Conservation (phyloP, 1,140 invertebrate genomes). For the Teleogryllus occipitalis region DNA sequence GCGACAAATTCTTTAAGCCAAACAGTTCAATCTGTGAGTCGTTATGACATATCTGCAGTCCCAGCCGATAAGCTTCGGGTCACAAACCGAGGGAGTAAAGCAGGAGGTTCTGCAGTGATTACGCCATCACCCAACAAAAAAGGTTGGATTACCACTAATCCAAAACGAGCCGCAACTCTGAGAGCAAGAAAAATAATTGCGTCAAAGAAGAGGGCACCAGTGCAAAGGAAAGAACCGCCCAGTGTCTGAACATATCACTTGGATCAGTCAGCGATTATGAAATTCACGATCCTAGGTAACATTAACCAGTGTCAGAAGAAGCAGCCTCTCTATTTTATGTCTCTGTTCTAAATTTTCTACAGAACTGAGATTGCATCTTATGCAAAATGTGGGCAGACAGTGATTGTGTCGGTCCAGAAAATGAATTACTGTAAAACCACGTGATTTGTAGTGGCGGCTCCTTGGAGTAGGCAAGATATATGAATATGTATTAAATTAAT, state of each 20-base stretch:
- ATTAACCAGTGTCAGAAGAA: background rate
- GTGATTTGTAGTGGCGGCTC: too few relatives aligned
- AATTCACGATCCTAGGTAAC: background rate
- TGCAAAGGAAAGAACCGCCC: background rate
- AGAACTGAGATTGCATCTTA: background rate
- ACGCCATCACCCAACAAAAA: slow-evolving; percentile 26
- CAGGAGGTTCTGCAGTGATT: slow-evolving; percentile 14
- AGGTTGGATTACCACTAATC: background rate
- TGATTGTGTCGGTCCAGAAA: background rate
- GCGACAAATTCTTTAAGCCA: slow-evolving; percentile 20
- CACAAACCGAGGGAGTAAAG: slow-evolving; percentile 24
- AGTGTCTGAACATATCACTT: background rate
- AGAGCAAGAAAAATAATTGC: background rate
- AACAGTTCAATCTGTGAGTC: slow-evolving; percentile 20
- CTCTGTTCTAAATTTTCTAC: background rate
- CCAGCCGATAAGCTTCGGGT: background rate
- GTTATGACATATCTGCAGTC: slow-evolving; percentile 17
- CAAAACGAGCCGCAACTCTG: background rate
- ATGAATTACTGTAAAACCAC: too few relatives aligned
- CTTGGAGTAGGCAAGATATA: too few relatives aligned
- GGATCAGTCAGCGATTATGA: background rate
- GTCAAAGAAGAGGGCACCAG: background rate
- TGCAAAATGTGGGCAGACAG: background rate
- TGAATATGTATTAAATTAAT: too few relatives aligned
- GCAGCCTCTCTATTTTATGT: background rate